Evolutionary conservation across 2,888 invertebrate species (phyloP), one percentile per base, ranked within the genome.

Genomic region (Itoplectis maculator): DNA sequence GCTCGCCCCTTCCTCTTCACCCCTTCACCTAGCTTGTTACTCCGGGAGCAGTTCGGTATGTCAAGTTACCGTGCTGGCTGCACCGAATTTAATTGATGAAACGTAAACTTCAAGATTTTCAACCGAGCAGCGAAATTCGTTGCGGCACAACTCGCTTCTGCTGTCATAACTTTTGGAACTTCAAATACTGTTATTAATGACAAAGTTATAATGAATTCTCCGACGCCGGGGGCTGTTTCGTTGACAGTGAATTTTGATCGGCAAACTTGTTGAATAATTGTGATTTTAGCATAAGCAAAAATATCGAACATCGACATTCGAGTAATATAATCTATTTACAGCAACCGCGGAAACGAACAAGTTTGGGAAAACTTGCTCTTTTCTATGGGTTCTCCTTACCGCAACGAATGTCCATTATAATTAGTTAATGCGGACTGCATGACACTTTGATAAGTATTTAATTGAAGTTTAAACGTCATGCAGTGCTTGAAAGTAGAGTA

Each of bases 61-160:
- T 65, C 79, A 49, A 72, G 69, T 70, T 72, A 61, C 59, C 59
- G 49, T 49, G 40, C 9, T 15, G 42, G 49, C 70, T 65, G 74
- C 69, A 59, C 56, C 63, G 65, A 42, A 51, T 63, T 75, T 82
- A 79, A 79, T 82, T 70, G 56, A 65, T 70, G 40, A 70, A 75
- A 74, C 65, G 35, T 75, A 35, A 45, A 9, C 23, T 63, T 63
- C 45, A 15, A 23, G 49, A 29, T 68, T 56, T 56, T 56, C n/a
- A 3, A 20, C 11, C 13, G 29, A 0, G 13, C 54, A 56, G 4
- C 11, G 13, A 9, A 9, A 51, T 8, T 18, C 7, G 49, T 20
- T 2, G 18, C 18, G 20, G 8, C n/a, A 20, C 4, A 18, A 15
- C 20, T 18, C 15, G 18, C 29, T 51, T 18, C 13, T 9, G 35